A percentile compares a stretch with the other conserved stretches of the same genome.
These are phyloP conservation scores for Tragelaphus buxtoni DNA, from an alignment of 2,113 vertebrate species.

Conservation along the genomic window DNA sequence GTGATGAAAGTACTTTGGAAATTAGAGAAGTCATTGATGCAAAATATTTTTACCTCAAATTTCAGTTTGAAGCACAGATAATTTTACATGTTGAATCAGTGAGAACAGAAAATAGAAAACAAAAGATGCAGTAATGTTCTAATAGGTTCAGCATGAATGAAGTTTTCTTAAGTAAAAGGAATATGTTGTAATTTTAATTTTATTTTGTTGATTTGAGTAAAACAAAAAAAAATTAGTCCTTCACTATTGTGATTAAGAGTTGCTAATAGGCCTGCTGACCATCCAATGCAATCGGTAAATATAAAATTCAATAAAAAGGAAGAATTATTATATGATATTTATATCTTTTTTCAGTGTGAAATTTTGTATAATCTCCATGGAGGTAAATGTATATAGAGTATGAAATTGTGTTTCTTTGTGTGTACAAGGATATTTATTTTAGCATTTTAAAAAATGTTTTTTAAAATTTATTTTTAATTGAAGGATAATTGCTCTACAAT, in stretches of 20 bases:
- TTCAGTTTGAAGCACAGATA: conserved; percentile 56
- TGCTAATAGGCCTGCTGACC: not conserved
- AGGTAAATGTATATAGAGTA: not conserved
- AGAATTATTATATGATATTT: too few relatives aligned
- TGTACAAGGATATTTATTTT: not conserved
- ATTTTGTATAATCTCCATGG: not conserved
- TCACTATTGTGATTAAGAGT: not conserved
- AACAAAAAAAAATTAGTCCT: not conserved
- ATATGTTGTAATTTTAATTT: not conserved
- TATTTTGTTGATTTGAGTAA: conserved; percentile 22
- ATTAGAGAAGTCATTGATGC: conserved; percentile 53
- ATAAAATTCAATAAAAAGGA: not conserved
- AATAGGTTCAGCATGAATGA: conserved; percentile 10
- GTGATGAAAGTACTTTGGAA: conserved; percentile 53
- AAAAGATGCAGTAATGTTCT: conserved; percentile 36
- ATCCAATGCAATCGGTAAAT: not conserved
- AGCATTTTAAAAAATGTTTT: not conserved
- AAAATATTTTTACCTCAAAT: conserved; percentile 59
- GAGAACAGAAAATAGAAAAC: conserved; percentile 51
- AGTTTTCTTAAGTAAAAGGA: conserved; percentile 26
- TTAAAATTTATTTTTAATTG: not conserved
- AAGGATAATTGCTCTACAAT: not conserved
- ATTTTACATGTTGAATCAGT: conserved; percentile 50
- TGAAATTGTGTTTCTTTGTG: not conserved
- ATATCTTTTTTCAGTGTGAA: not conserved